Evolutionary conservation across 2,797 vertebrate genomes (phyloP).

Genomic region (Anabas testudineus): DNA sequence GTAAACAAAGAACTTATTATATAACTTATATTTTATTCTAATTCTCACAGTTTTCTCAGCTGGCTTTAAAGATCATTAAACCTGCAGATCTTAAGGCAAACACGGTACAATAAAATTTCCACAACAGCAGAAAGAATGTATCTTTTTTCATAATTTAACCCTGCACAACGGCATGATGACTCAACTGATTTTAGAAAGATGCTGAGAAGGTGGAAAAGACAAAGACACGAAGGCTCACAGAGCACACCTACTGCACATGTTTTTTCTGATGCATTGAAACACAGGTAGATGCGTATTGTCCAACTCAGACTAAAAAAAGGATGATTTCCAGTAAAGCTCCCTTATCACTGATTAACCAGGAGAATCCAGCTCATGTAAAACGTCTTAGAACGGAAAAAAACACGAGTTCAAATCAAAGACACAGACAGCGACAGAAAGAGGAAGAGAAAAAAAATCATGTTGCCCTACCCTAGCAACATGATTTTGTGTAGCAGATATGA

Average conservation of each 20-base stretch:
- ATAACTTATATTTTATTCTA: background rate
- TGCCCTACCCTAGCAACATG: no score
- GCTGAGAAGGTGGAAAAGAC: background rate
- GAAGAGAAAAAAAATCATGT: background rate
- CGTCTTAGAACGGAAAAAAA: no score
- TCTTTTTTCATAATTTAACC: background rate
- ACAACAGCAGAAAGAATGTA: background rate
- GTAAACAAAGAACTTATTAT: background rate
- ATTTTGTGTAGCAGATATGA: no score
- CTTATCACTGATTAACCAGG: no score
- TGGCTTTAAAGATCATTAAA: constrained; percentile 1
- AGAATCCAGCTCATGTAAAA: no score
- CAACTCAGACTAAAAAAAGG: no score
- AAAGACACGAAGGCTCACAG: background rate
- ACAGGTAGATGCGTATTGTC: no score
- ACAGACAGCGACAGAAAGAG: background rate
- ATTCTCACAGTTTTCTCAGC: background rate
- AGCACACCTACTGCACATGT: no score
- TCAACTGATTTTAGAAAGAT: background rate
- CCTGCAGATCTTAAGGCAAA: constrained; percentile 1
- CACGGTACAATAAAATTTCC: background rate
- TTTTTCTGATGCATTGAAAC: no score
- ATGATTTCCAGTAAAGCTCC: no score
- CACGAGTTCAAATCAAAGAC: no score
- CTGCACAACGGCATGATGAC: background rate